Percentiles rank a stretch among this genome's conserved stretches.
phyloP scores from a whole-genome alignment of 2,888 invertebrate genomes.

The Pachycephus smyrnensis region DNA sequence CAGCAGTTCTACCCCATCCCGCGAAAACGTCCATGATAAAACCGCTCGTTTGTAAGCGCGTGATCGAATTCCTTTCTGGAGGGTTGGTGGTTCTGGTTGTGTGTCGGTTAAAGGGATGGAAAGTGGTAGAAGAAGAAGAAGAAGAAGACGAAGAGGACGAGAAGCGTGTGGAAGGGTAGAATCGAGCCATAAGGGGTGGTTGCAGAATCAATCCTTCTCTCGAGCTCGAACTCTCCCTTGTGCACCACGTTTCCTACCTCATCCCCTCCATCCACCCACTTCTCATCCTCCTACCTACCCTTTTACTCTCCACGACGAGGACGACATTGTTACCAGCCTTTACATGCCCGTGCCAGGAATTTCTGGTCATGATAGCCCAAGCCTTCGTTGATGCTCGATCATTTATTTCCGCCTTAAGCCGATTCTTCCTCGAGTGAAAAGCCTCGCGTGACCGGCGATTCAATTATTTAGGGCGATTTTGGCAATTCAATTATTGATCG shows the following conservation, averaged over 20 bases:
- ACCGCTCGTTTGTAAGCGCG: slow-evolving; percentile 26
- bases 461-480: slow-evolving; percentile 5
- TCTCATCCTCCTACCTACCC: not conserved
- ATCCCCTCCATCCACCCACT: not conserved
- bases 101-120: slow-evolving; percentile 14
- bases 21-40: slow-evolving; percentile 22
- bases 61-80: slow-evolving; percentile 26
- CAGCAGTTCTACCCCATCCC: not conserved
- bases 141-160: no score
- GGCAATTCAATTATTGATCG: no score
- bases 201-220: slow-evolving; percentile 21
- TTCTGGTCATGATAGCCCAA: slow-evolving; percentile 20
- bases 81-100: slow-evolving; percentile 23
- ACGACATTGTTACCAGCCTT: slow-evolving; percentile 24
- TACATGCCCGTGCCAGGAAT: slow-evolving; percentile 25
- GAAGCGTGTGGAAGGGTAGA: not conserved
- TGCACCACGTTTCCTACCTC: not conserved
- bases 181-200: slow-evolving; percentile 9
- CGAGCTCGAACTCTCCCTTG: slow-evolving; percentile 17
- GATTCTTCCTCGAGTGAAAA: slow-evolving; percentile 23
- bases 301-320: slow-evolving; percentile 17
- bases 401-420: slow-evolving; percentile 21
- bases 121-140: no score
- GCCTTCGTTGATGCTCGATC: slow-evolving; percentile 17
- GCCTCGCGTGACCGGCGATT: slow-evolving; percentile 20